Evolutionary conservation across 2,888 invertebrate genomes (phyloP).

Genomic region (Endomychus coccineus): DNA sequence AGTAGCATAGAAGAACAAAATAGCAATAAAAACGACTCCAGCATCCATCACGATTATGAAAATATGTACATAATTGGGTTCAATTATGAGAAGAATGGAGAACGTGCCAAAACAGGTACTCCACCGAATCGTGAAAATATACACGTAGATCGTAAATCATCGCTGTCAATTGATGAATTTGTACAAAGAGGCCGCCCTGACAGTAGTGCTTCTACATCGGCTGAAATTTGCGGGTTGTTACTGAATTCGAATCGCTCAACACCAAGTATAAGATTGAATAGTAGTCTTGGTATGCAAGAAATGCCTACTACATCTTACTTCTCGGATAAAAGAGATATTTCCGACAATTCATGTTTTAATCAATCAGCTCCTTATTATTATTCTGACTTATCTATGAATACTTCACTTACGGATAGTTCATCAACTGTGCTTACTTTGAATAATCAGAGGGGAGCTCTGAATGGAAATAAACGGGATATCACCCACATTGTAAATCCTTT

Average conservation of each 20-base stretch:
- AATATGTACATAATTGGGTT: too few species aligned
- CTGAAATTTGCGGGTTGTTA: constrained; percentile 34
- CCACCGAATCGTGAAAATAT: too few species aligned
- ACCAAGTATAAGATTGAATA: constrained; percentile 28
- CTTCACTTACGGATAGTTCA: constrained; percentile 30
- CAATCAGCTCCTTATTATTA: constrained; percentile 80
- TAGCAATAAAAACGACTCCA: too few species aligned
- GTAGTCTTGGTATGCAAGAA: constrained; percentile 28
- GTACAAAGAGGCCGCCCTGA: constrained; percentile 31
- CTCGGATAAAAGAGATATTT: constrained; percentile 20
- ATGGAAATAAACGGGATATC: constrained; percentile 58
- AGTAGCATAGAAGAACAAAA: constrained; percentile 34
- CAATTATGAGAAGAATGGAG: too few species aligned
- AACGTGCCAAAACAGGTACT: too few species aligned
- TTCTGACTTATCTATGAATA: constrained; percentile 58
- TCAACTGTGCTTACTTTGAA: constrained; percentile 48
- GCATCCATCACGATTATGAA: too few species aligned
- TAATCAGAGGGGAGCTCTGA: constrained; percentile 63
- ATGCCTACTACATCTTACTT: constrained; percentile 26
- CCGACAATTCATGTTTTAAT: constrained; percentile 40
- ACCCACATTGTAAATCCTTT: constrained; percentile 69
- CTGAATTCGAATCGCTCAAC: constrained; percentile 34
- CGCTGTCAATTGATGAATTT: constrained; percentile 29
- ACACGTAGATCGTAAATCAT: too few species aligned
- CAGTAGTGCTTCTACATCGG: constrained; percentile 34